A percentile compares a stretch with the other conserved stretches of the same genome.
Evolutionary conservation across 1,140 invertebrate species (phyloP).

Genomic region (Zophobas atratus): DNA sequence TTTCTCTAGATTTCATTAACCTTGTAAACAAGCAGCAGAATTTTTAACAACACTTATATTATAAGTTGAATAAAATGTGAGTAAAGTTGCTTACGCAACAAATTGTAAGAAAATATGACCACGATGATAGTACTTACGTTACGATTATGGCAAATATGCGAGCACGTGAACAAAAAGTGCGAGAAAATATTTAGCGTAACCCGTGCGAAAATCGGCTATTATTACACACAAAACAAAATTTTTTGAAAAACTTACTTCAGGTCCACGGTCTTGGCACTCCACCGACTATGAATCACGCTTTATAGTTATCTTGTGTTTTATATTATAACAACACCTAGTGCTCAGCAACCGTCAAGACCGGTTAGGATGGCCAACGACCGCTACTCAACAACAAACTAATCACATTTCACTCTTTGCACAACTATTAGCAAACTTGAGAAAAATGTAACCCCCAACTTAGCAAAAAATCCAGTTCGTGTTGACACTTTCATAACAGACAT

Average conservation of each 20-base stretch:
- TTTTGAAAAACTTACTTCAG: conserved; percentile 15
- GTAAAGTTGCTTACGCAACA: too few species aligned
- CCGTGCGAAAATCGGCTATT: too few species aligned
- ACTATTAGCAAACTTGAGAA: conserved; percentile 11
- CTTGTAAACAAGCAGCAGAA: too few species aligned
- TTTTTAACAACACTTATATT: too few species aligned
- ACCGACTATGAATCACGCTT: neutral
- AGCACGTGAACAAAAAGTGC: too few species aligned
- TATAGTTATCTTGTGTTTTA: conserved; percentile 9
- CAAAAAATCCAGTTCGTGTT: neutral
- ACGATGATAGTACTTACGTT: too few species aligned
- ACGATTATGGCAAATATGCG: too few species aligned
- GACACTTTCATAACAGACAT: neutral
- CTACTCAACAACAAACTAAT: conserved; percentile 43
- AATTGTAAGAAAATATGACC: too few species aligned
- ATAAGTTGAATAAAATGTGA: too few species aligned
- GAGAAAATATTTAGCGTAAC: too few species aligned
- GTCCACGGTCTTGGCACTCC: neutral
- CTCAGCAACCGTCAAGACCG: conserved; percentile 33
- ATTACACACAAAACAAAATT: neutral
- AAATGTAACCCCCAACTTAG: neutral
- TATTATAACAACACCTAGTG: conserved; percentile 13
- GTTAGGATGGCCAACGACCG: conserved; percentile 48
- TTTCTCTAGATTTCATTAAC: too few species aligned
- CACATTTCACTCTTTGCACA: conserved; percentile 34